Evolutionary conservation across 2,113 vertebrate species (phyloP).

Genomic region (Tympanuchus pallidicinctus): DNA sequence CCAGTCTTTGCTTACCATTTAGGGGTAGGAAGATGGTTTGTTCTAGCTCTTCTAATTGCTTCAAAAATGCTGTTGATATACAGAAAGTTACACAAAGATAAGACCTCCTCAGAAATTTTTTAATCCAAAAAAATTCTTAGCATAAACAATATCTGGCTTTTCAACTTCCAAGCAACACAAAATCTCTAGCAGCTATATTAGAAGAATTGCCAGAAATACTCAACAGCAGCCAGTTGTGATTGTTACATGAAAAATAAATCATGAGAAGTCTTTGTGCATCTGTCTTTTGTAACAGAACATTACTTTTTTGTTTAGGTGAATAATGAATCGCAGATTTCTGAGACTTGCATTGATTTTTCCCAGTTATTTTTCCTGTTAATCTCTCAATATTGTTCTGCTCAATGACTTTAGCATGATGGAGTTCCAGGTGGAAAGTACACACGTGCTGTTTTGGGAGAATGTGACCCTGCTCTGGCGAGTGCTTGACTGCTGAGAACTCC

Average conservation of each 20-base stretch:
- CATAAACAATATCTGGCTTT: not conserved
- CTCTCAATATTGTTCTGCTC: not conserved
- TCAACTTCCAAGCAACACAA: not conserved
- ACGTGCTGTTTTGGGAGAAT: not conserved
- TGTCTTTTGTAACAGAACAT: slow-evolving; percentile 6
- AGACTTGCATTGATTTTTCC: slow-evolving; percentile 7
- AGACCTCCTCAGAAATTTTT: not conserved
- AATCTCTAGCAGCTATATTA: not conserved
- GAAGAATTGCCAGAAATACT: not conserved
- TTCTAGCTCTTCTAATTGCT: not conserved
- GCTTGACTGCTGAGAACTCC: not conserved
- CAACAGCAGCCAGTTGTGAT: slow-evolving; percentile 21
- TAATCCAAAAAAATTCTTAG: not conserved
- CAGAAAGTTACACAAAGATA: not conserved
- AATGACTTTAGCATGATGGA: not conserved
- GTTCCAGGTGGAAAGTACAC: not conserved
- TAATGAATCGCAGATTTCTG: slow-evolving; percentile 8
- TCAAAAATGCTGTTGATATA: slow-evolving; percentile 2
- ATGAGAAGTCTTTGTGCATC: not conserved
- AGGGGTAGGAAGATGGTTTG: not conserved
- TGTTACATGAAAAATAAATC: not conserved
- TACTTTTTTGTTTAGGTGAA: slow-evolving; percentile 4
- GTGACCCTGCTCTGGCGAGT: slow-evolving; percentile 1
- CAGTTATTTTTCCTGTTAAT: not conserved
- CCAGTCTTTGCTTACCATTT: not conserved